Evolutionary conservation across 30 jellyfish, hydroid and myxozoan species (phyloP).

Genomic region (Turritopsis rubra): DNA sequence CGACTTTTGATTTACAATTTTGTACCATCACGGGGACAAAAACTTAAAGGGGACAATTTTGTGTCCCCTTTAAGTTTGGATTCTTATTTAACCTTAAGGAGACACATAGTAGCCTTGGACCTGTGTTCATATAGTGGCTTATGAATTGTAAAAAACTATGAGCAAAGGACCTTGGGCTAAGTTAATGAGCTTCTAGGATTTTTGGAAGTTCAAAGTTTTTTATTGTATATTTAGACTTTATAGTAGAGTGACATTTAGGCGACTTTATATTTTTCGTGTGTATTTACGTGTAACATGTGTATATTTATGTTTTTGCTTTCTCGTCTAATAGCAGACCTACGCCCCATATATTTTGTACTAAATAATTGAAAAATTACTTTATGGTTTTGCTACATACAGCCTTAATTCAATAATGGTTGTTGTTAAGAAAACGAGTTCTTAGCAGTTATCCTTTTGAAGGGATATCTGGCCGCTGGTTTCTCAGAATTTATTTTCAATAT

Average conservation of each 20-base stretch:
- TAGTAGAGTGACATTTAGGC: neutral
- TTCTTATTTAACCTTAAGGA: neutral
- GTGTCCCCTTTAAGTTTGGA: neutral
- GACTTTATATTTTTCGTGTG: neutral
- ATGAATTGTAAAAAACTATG: neutral
- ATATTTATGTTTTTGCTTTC: neutral
- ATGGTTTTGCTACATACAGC: neutral
- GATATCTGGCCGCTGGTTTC: neutral
- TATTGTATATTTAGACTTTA: neutral
- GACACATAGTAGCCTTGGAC: neutral
- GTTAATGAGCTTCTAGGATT: neutral
- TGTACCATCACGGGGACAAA: neutral
- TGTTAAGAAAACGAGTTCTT: neutral
- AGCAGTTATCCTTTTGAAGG: neutral
- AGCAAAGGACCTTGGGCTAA: neutral
- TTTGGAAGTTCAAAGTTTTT: neutral
- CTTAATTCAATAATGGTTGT: neutral
- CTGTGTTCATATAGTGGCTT: neutral
- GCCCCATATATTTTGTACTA: neutral
- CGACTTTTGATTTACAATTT: neutral
- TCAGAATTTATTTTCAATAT: neutral
- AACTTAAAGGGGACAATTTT: neutral
- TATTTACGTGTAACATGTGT: neutral
- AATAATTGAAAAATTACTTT: too few species aligned
- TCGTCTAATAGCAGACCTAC: neutral